Evolutionary conservation across 1,140 invertebrate genomes (phyloP), one percentile per base, ranked within the genome.

Genomic region (Trichoplusia ni): DNA sequence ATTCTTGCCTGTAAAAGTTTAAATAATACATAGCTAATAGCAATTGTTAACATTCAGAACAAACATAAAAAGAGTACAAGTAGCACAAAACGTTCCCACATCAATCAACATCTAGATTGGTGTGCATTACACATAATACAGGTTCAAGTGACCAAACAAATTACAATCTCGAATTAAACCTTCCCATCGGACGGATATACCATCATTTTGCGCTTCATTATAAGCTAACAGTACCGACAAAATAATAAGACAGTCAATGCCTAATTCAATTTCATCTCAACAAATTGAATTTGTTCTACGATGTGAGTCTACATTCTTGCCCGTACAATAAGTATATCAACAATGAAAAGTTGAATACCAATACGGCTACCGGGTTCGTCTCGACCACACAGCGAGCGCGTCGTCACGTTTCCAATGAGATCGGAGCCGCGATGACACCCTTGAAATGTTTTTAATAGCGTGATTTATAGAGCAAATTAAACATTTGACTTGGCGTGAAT

Each of bases 401-500:
- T 68, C 51, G 84, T 86, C 84, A 86, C 86, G 86, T 86, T 78
- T 81, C 82, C 82, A 86, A 89, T 85, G 78, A 87, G 81, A 81
- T 84, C 84, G 69, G 76, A 71, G 71, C 77, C 74, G 77, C 82
- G 81, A 88, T 88, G 84, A 88, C 86, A 89, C 82, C 86, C 86
- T 86, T 89, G 86, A 89, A 89, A 89, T 86, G 85, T 84, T 87
- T 86, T 85, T 89, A 89, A 88, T 89, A 77, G 84, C 84, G 80
- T 89, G 86, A 89, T 89, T 89, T 88, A 89, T 89, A 89, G 86
- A 88, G 79, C 85, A 89, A 89, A 89, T 89, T 89, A 89, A 89
- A 89, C 86, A 89, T 89, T 89, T 89, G 86, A 89, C 82, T 89
- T 88, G 84, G 61, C 85, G 85, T 89, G 86, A 89, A 89, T 89